Conservation (phyloP, 2,797 vertebrate genomes). For the Crenuchus spilurus region DNA sequence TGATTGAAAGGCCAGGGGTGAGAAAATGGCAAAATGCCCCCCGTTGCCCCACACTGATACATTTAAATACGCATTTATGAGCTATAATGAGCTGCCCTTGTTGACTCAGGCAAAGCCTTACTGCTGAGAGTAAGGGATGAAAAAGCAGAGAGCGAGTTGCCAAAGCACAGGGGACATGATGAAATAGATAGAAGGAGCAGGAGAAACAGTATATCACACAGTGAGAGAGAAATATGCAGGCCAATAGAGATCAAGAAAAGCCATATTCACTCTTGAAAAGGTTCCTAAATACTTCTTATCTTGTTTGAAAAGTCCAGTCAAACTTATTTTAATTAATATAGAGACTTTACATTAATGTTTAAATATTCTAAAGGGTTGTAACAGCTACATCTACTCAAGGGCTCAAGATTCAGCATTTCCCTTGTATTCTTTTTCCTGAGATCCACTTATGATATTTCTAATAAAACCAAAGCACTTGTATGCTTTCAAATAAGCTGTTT, state of each 20-base stretch:
- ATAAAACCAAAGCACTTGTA: too few relatives aligned
- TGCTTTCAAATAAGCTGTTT: too few relatives aligned
- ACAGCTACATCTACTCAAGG: too few relatives aligned
- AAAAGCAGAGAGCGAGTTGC: background rate
- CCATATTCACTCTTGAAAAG: background rate
- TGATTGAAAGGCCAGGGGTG: constrained; percentile 49
- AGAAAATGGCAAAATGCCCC: constrained; percentile 49
- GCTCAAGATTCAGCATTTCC: too few relatives aligned
- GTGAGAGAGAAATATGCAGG: constrained; percentile 6
- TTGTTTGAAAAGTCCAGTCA: background rate
- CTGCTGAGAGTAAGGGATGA: constrained; percentile 1
- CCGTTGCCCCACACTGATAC: constrained; percentile 34
- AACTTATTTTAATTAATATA: background rate
- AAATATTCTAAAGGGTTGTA: too few relatives aligned
- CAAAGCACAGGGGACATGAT: background rate
- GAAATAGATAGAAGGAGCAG: constrained; percentile 1
- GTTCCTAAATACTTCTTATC: background rate
- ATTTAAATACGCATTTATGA: constrained; percentile 44
- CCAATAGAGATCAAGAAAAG: background rate
- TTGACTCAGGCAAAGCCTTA: constrained; percentile 6
- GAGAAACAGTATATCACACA: background rate
- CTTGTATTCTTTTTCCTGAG: too few relatives aligned
- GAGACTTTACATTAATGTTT: background rate
- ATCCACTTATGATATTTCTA: too few relatives aligned
- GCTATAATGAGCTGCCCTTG: constrained; percentile 14